These are phyloP conservation scores for Chinchilla lanigera DNA, from an alignment of 2,113 vertebrate genomes.

Conservation along the genomic window DNA sequence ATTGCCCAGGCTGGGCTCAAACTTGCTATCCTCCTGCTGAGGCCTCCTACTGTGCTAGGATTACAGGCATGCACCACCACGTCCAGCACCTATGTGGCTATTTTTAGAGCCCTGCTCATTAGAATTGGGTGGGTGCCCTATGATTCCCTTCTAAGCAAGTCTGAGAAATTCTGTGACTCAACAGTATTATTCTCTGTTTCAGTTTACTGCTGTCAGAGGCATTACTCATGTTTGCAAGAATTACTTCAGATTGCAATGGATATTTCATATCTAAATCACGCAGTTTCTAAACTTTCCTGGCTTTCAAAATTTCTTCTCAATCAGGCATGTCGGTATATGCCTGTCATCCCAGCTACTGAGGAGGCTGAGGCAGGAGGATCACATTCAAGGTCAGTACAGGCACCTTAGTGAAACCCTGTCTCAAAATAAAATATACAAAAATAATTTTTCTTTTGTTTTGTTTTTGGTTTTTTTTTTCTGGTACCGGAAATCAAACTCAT, in stretches of 20 bases:
- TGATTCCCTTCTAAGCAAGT: background rate
- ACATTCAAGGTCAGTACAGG: background rate
- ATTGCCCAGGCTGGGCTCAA: background rate
- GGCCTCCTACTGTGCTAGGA: background rate
- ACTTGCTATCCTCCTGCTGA: background rate
- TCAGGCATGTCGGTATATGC: background rate
- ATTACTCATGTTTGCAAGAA: slow-evolving; percentile 35
- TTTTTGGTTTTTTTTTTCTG: too few species aligned
- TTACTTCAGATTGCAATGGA: background rate
- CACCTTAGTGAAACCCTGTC: background rate
- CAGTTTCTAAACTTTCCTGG: background rate
- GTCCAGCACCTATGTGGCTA: background rate
- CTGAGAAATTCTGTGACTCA: slow-evolving; percentile 42
- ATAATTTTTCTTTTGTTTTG: too few species aligned
- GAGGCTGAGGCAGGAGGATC: background rate
- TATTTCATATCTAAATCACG: background rate
- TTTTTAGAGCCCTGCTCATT: slow-evolving; percentile 4
- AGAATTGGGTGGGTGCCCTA: background rate
- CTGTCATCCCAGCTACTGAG: background rate
- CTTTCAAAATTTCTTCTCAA: background rate
- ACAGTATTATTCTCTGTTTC: background rate
- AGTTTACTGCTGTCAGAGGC: background rate
- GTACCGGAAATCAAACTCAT: too few species aligned
- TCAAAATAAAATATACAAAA: background rate
- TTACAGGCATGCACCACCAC: background rate